Percentiles rank a stretch among this genome's conserved stretches.
These are phyloP conservation scores for Drosophila macrothrix DNA, from an alignment of 2,888 invertebrate genomes.

Conservation along the genomic window DNA sequence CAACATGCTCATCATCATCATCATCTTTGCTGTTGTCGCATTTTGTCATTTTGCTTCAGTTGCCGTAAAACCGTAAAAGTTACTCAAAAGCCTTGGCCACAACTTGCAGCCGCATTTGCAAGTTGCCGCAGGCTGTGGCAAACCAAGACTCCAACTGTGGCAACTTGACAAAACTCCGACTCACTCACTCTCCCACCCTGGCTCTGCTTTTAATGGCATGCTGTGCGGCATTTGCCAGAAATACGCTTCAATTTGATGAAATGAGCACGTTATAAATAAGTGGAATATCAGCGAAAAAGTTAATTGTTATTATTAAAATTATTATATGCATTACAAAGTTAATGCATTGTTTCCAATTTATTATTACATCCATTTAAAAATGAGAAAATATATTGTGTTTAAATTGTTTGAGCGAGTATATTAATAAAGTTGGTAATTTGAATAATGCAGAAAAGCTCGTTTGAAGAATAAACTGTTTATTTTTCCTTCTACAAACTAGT, in stretches of 20 bases:
- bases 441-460: neutral
- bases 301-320: conserved; percentile 6
- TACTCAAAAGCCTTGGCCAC: conserved; percentile 21
- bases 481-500: neutral
- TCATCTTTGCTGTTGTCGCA: conserved; percentile 5
- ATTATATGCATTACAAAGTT: neutral
- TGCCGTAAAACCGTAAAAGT: conserved; percentile 38
- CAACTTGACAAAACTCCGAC: conserved; percentile 30
- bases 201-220: conserved; percentile 34
- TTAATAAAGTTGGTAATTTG: neutral
- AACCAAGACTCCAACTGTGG: conserved; percentile 42
- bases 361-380: neutral
- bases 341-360: neutral
- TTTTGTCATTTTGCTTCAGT: conserved; percentile 20
- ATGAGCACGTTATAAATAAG: conserved; percentile 15
- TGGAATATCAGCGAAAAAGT: conserved; percentile 15
- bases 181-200: neutral
- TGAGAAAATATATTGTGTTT: neutral
- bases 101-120: conserved; percentile 36
- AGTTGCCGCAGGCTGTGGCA: conserved; percentile 47
- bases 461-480: neutral
- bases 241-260: conserved; percentile 25
- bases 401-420: neutral
- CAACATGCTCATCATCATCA: conserved; percentile 1
- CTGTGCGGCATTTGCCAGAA: conserved; percentile 31